Conservation (phyloP, 2,888 invertebrate genomes). For the Drosophila bunnanda region DNA sequence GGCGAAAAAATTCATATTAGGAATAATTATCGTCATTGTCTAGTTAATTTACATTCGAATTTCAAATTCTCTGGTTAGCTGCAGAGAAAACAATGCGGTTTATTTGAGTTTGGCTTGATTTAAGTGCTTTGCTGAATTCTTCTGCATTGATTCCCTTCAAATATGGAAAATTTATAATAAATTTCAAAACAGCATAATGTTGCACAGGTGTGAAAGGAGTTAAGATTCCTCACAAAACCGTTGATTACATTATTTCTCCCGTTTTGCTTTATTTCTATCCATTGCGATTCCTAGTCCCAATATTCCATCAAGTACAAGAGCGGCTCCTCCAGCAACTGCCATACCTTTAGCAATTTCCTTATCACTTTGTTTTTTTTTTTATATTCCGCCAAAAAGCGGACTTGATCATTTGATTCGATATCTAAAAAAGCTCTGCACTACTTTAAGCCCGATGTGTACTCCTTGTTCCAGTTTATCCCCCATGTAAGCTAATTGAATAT, state of each 20-base stretch:
- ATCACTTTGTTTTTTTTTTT: conserved; percentile 92
- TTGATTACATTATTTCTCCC: conserved; percentile 71
- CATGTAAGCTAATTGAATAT: no score
- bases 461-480: no score
- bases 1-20: no score
- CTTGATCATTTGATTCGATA: conserved; percentile 96
- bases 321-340: conserved; percentile 95
- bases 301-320: conserved; percentile 92
- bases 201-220: conserved; percentile 47
- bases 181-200: conserved; percentile 9
- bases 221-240: conserved; percentile 47
- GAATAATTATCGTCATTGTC: no score
- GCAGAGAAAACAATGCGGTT: no score
- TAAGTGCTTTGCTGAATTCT: no score
- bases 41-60: no score
- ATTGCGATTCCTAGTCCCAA: conserved; percentile 94
- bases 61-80: no score
- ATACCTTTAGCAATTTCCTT: conserved; percentile 95
- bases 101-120: no score
- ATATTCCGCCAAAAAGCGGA: conserved; percentile 89
- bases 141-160: no score
- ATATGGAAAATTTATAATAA: not conserved
- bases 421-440: conserved; percentile 92
- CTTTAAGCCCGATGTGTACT: conserved; percentile 93
- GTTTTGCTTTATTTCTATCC: conserved; percentile 86